Conservation (phyloP, 2,888 invertebrate genomes). For the Quadriops clusia region DNA sequence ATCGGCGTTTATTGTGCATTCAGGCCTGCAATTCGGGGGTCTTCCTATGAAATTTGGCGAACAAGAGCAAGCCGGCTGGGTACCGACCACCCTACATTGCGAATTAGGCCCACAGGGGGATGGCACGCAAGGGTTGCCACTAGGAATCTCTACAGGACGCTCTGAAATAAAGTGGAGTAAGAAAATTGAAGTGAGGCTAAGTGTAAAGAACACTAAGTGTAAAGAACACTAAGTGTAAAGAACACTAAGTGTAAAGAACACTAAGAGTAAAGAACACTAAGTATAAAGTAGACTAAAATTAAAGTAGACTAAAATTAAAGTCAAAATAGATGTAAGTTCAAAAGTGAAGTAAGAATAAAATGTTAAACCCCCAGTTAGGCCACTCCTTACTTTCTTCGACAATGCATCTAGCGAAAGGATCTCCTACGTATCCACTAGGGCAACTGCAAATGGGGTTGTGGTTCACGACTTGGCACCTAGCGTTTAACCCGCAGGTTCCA, state of each 20-base stretch:
- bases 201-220: background rate
- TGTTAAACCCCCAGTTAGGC: slow-evolving; percentile 13
- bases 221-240: background rate
- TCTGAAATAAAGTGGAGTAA: slow-evolving; percentile 8
- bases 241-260: background rate
- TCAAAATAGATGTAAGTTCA: slow-evolving; percentile 9
- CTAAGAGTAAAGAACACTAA: slow-evolving; percentile 1
- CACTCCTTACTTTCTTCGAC: slow-evolving; percentile 56
- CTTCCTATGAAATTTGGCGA: slow-evolving; percentile 47
- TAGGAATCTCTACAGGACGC: slow-evolving; percentile 18
- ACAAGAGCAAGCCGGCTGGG: slow-evolving; percentile 49
- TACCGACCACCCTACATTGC: slow-evolving; percentile 44
- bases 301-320: no score
- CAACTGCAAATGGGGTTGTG: slow-evolving; percentile 84
- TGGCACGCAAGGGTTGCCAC: slow-evolving; percentile 48
- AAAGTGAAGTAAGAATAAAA: slow-evolving; percentile 8
- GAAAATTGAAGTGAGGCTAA: no score
- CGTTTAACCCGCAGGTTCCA: slow-evolving; percentile 69
- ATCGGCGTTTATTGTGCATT: slow-evolving; percentile 58
- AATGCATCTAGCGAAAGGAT: slow-evolving; percentile 62
- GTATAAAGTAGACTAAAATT: slow-evolving; percentile 9
- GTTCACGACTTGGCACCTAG: slow-evolving; percentile 71
- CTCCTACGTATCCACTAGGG: slow-evolving; percentile 62
- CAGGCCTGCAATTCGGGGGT: slow-evolving; percentile 53
- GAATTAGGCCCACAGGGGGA: slow-evolving; percentile 54